Percentiles rank a stretch among this genome's conserved stretches.
Conservation (phyloP, 2,797 vertebrate genomes). For the Gouania willdenowi region DNA sequence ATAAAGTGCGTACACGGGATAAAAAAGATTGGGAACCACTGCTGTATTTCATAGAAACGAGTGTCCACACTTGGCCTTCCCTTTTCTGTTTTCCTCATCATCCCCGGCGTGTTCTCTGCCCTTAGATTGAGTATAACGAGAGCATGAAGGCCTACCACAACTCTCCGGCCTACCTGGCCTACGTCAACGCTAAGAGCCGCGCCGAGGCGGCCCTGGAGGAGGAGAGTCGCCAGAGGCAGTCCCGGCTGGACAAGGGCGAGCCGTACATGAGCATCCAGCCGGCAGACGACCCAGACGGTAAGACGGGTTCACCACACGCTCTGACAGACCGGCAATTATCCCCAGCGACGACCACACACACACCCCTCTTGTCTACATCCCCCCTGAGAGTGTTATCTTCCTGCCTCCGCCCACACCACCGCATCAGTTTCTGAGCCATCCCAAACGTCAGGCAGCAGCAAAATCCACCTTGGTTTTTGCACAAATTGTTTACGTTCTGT, state of each 20-base stretch:
- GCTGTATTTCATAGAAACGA: slow-evolving; percentile 23
- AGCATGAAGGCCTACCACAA: slow-evolving; percentile 99
- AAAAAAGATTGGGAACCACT: too few relatives aligned
- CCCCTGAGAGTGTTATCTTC: too few relatives aligned
- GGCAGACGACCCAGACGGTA: slow-evolving; percentile 94
- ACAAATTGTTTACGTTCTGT: slow-evolving; percentile 37
- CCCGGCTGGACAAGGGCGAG: slow-evolving; percentile 93
- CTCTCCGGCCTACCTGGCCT: slow-evolving; percentile 95
- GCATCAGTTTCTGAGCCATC: not conserved
- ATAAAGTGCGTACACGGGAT: too few relatives aligned
- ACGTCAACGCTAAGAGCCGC: slow-evolving; percentile 93
- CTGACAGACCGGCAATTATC: slow-evolving; percentile 55
- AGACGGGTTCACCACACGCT: slow-evolving; percentile 35
- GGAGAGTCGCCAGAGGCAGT: slow-evolving; percentile 93
- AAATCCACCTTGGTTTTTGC: slow-evolving; percentile 25
- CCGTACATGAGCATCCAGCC: slow-evolving; percentile 97
- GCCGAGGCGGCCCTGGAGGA: slow-evolving; percentile 94
- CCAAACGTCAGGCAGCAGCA: slow-evolving; percentile 18
- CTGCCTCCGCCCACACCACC: too few relatives aligned
- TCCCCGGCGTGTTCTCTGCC: slow-evolving; percentile 45
- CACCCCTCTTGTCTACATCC: too few relatives aligned
- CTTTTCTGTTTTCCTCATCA: slow-evolving; percentile 47
- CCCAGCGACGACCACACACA: not conserved
- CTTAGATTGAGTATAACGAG: slow-evolving; percentile 98
- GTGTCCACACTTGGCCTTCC: slow-evolving; percentile 25